Percentiles rank a stretch among this genome's conserved stretches.
These are phyloP conservation scores for Euplexia lucipara DNA, from an alignment of 2,888 invertebrate species.

Conservation along the genomic window DNA sequence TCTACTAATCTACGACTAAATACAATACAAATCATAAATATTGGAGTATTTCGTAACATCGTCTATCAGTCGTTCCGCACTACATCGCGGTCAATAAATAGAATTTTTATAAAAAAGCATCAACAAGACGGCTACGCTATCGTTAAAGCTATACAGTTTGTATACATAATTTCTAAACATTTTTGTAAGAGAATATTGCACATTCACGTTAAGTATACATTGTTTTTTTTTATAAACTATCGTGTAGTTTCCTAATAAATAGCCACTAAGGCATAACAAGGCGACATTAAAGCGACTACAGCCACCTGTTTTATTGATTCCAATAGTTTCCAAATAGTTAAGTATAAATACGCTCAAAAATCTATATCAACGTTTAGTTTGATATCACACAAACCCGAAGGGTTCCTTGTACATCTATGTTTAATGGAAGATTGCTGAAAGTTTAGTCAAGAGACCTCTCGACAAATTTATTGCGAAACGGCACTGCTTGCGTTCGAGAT, in stretches of 20 bases:
- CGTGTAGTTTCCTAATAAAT: conserved; percentile 72
- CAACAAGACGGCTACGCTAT: conserved; percentile 90
- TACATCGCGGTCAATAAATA: conserved; percentile 88
- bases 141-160: conserved; percentile 90
- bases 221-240: conserved; percentile 66
- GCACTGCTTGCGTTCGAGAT: conserved; percentile 16
- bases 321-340: conserved; percentile 54
- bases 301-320: conserved; percentile 67
- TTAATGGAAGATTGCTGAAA: conserved; percentile 64
- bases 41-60: conserved; percentile 87
- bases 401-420: conserved; percentile 53
- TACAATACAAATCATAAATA: conserved; percentile 87
- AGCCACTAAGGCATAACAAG: conserved; percentile 84
- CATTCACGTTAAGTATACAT: conserved; percentile 78
- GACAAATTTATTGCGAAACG: conserved; percentile 24
- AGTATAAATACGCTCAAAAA: conserved; percentile 59
- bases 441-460: conserved; percentile 42
- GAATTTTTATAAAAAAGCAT: conserved; percentile 90
- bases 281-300: conserved; percentile 80
- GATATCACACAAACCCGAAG: conserved; percentile 65
- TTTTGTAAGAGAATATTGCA: conserved; percentile 90
- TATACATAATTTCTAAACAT: conserved; percentile 89
- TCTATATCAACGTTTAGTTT: conserved; percentile 58
- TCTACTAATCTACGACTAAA: conserved; percentile 82
- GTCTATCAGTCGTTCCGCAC: conserved; percentile 89